Conservation (phyloP, 2,888 invertebrate genomes). For the Thysanoteuthis rhombus region DNA sequence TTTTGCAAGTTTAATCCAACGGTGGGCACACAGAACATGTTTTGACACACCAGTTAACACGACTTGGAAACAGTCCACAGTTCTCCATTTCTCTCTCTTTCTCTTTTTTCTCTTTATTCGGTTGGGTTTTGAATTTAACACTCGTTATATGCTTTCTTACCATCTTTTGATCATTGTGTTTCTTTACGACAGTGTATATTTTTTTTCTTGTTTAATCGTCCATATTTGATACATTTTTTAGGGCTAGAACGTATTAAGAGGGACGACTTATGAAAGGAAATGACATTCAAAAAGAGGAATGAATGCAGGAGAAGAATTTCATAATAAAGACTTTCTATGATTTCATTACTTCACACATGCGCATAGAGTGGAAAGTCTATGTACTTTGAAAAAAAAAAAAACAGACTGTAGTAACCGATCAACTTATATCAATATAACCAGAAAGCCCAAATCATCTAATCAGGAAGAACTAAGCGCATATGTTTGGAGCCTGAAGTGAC, state of each 20-base stretch:
- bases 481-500: too few species aligned
- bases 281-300: background rate
- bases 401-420: too few species aligned
- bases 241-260: background rate
- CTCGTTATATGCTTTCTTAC: background rate
- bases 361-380: background rate
- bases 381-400: background rate
- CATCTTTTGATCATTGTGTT: background rate
- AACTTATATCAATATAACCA: too few species aligned
- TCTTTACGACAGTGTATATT: background rate
- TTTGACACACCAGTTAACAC: background rate
- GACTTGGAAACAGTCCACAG: background rate
- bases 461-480: too few species aligned
- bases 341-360: background rate
- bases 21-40: background rate
- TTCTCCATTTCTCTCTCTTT: too few species aligned
- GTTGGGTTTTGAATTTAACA: background rate
- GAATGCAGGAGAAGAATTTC: background rate
- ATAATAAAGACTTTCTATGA: background rate
- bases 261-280: background rate
- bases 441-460: too few species aligned
- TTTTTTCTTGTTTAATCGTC: background rate
- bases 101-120: background rate
- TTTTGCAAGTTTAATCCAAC: background rate
- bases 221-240: background rate